Percentiles rank a stretch among this genome's conserved stretches.
Conservation (phyloP, 2,797 vertebrate genomes). For the Gallinago nigripennis region DNA sequence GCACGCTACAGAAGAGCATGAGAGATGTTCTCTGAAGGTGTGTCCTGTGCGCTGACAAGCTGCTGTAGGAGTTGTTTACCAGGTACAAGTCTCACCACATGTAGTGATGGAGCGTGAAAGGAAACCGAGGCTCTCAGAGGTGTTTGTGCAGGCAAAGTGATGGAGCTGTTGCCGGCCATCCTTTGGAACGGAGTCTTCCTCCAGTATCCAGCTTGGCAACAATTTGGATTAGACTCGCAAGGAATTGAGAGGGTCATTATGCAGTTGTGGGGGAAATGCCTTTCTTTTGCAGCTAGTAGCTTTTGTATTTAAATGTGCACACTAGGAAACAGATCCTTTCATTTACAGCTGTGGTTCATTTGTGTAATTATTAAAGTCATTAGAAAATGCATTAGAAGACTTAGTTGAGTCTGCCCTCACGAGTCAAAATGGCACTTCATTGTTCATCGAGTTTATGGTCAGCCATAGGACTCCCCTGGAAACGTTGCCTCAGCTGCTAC, state of each 20-base stretch:
- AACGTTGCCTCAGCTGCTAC: neutral
- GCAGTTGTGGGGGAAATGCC: neutral
- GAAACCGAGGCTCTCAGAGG: neutral
- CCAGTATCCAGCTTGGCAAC: neutral
- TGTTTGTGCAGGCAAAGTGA: neutral
- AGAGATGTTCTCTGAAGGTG: neutral
- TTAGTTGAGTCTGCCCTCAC: neutral
- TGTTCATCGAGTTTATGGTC: neutral
- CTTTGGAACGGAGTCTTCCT: neutral
- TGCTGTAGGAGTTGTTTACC: neutral
- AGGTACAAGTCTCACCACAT: neutral
- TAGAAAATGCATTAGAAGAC: neutral
- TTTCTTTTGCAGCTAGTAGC: neutral
- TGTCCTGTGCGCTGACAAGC: neutral
- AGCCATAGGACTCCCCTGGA: neutral
- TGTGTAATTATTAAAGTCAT: neutral
- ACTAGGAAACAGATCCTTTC: neutral
- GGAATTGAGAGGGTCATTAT: neutral
- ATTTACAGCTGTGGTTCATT: rapidly evolving
- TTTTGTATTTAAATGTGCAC: neutral
- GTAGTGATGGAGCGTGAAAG: neutral
- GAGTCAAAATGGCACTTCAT: neutral
- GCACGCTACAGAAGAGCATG: neutral
- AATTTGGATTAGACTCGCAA: neutral
- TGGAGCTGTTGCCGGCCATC: neutral